A percentile compares a stretch with the other conserved stretches of the same genome.
These are phyloP conservation scores for Sebastes cheni DNA, from an alignment of 2,797 vertebrate species.

Conservation along the genomic window DNA sequence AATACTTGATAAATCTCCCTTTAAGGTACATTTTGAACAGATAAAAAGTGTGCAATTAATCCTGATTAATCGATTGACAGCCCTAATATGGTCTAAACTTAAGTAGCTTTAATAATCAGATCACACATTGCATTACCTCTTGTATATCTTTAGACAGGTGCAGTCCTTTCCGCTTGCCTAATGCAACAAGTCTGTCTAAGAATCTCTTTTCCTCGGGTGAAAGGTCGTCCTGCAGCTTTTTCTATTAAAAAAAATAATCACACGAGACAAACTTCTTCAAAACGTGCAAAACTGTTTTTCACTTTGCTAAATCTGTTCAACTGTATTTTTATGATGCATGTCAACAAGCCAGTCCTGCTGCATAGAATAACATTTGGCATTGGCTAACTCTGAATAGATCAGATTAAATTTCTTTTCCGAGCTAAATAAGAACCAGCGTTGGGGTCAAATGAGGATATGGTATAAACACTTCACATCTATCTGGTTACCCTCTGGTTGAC, in stretches of 20 bases:
- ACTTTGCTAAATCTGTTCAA: neutral
- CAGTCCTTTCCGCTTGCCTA: conserved; percentile 90
- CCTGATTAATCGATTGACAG: too few relatives aligned
- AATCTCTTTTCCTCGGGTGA: conserved; percentile 89
- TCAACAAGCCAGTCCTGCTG: neutral
- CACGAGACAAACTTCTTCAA: neutral
- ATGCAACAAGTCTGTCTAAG: conserved; percentile 88
- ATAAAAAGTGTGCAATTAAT: too few relatives aligned
- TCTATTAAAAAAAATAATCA: conserved; percentile 74
- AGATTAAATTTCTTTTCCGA: conserved; percentile 26
- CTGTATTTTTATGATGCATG: neutral
- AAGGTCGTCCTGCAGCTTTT: conserved; percentile 80
- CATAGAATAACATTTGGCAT: neutral
- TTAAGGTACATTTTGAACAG: too few relatives aligned
- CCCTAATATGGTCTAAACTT: neutral
- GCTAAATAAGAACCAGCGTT: conserved; percentile 36
- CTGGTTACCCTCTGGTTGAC: neutral
- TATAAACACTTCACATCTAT: neutral
- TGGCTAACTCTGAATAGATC: neutral
- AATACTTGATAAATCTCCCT: too few relatives aligned
- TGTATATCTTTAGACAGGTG: conserved; percentile 90
- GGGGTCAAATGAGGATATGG: neutral
- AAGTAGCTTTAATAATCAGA: neutral
- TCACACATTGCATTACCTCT: conserved; percentile 75
- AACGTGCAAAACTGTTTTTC: neutral